A percentile compares a stretch with the other conserved stretches of the same genome.
Evolutionary conservation across 2,888 invertebrate species (phyloP).

Genomic region (Euproctis similis): DNA sequence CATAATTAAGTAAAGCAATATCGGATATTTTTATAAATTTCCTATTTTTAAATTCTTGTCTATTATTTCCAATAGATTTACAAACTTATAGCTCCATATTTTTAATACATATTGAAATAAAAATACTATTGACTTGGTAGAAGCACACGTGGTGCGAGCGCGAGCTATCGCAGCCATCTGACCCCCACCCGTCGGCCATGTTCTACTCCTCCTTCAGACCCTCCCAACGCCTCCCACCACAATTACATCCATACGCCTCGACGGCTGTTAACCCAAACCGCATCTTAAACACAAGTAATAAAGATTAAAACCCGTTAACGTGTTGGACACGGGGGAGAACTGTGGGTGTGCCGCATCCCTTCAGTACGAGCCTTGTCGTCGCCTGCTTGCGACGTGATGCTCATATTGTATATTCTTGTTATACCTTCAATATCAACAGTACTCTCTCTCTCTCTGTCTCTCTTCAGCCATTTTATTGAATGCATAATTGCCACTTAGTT

Average conservation of each 20-base stretch:
- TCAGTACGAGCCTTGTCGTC: slow-evolving; percentile 53
- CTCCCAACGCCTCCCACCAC: slow-evolving; percentile 70
- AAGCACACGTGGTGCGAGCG: slow-evolving; percentile 33
- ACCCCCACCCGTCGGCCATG: slow-evolving; percentile 62
- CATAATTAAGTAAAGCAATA: no score
- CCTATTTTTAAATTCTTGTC: no score
- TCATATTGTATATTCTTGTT: slow-evolving; percentile 34
- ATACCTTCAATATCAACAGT: slow-evolving; percentile 31
- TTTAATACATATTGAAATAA: no score
- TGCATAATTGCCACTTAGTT: slow-evolving; percentile 11
- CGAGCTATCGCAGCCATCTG: slow-evolving; percentile 54
- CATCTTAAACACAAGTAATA: slow-evolving; percentile 53
- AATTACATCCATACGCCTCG: slow-evolving; percentile 51
- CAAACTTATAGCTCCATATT: no score
- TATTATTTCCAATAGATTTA: no score
- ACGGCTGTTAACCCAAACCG: slow-evolving; percentile 46
- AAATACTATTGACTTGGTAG: no score
- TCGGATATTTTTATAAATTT: no score
- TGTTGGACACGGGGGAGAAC: slow-evolving; percentile 31
- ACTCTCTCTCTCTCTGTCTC: no score
- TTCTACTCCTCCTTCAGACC: slow-evolving; percentile 66
- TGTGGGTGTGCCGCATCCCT: slow-evolving; percentile 60
- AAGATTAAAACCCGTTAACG: slow-evolving; percentile 57
- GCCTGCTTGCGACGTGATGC: slow-evolving; percentile 50
- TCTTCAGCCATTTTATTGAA: slow-evolving; percentile 24